A percentile compares a stretch with the other conserved stretches of the same genome.
Evolutionary conservation across 2,888 invertebrate species (phyloP).

Genomic region (Parnassius apollo): DNA sequence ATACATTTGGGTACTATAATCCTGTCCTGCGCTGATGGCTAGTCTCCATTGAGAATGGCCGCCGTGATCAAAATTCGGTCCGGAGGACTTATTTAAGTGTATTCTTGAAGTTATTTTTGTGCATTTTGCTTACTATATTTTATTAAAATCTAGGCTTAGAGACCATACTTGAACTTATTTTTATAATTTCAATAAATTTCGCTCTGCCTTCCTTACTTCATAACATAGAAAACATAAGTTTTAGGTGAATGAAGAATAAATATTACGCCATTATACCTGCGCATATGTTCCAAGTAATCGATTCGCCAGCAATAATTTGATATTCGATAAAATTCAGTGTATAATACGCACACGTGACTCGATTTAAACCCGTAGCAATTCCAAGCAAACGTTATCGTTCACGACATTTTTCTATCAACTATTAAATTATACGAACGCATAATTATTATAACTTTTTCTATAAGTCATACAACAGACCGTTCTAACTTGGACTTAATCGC

Average conservation of each 20-base stretch:
- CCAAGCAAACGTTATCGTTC: slow-evolving; percentile 51
- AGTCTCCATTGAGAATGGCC: too few species aligned
- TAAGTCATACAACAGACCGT: slow-evolving; percentile 16
- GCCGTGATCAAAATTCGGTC: too few species aligned
- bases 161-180: not conserved
- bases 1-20: too few species aligned
- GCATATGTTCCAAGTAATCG: slow-evolving; percentile 18
- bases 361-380: slow-evolving; percentile 47
- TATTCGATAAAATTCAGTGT: slow-evolving; percentile 32
- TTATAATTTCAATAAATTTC: not conserved
- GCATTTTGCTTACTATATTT: too few species aligned
- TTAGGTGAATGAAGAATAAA: too few species aligned
- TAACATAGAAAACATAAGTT: too few species aligned
- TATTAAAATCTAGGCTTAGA: too few species aligned
- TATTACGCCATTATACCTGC: slow-evolving; percentile 9
- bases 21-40: too few species aligned
- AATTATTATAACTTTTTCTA: slow-evolving; percentile 12
- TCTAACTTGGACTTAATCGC: slow-evolving; percentile 28
- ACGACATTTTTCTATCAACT: slow-evolving; percentile 59
- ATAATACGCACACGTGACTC: slow-evolving; percentile 34
- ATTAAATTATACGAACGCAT: slow-evolving; percentile 51
- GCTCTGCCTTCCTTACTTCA: too few species aligned
- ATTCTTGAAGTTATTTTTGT: too few species aligned
- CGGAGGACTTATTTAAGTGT: too few species aligned
- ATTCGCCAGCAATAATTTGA: slow-evolving; percentile 27